Percentiles rank a stretch among this genome's conserved stretches.
phyloP scores from a whole-genome alignment of 2,797 vertebrate species.

The Dallia pectoralis region DNA sequence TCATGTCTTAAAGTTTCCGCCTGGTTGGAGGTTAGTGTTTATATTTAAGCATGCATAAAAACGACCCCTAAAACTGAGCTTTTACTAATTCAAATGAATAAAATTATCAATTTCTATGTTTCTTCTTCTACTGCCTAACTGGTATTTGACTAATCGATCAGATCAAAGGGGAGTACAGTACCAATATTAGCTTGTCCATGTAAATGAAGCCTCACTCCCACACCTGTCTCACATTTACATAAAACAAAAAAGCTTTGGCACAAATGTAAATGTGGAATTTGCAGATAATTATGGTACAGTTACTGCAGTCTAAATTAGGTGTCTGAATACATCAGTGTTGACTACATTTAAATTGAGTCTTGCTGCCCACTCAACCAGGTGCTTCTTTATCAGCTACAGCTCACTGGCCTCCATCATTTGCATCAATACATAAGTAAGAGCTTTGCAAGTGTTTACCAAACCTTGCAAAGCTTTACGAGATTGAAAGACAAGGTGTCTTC shows the following conservation, averaged over 20 bases:
- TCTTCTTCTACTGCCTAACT: no score
- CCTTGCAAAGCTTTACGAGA: neutral
- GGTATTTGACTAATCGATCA: no score
- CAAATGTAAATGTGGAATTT: neutral
- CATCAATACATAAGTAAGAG: neutral
- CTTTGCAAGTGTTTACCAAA: neutral
- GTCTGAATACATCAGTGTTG: neutral
- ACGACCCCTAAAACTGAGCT: no score
- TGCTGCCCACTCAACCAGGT: neutral
- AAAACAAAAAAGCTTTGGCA: neutral
- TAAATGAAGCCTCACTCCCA: no score
- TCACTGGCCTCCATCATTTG: neutral
- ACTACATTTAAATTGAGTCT: neutral
- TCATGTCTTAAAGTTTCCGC: neutral
- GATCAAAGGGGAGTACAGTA: no score
- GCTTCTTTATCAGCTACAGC: neutral
- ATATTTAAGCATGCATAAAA: no score
- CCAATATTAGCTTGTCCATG: no score
- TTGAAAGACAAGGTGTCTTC: neutral
- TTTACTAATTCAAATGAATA: no score
- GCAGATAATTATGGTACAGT: neutral
- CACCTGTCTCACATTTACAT: neutral
- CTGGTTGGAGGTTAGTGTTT: neutral
- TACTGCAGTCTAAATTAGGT: neutral
- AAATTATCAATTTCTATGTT: no score